These are phyloP conservation scores for Macquaria ambigua DNA, from an alignment of 2,113 vertebrate species.

Conservation along the genomic window DNA sequence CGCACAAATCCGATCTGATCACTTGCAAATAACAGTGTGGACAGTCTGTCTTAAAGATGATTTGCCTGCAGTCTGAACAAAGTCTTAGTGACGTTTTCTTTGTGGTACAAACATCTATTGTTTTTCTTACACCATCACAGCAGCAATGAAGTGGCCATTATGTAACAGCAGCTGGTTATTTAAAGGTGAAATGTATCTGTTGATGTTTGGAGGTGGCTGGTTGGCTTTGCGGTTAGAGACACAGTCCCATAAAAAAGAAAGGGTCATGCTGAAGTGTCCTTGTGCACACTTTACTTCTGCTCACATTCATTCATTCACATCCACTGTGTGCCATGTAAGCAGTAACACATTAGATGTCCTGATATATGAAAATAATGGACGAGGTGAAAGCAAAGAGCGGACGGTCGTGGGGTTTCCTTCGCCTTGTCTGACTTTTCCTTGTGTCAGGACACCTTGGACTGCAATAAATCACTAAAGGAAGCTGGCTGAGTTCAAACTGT, in stretches of 20 bases:
- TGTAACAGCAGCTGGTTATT: neutral
- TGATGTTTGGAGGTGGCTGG: too few relatives aligned
- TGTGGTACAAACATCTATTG: neutral
- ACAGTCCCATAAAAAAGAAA: neutral
- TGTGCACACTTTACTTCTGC: neutral
- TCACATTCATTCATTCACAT: too few relatives aligned
- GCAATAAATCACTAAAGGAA: neutral
- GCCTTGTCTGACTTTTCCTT: neutral
- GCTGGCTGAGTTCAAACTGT: neutral
- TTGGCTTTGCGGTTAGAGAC: neutral
- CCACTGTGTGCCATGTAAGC: neutral
- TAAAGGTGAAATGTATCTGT: neutral
- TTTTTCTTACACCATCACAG: neutral
- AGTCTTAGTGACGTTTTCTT: neutral
- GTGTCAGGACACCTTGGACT: neutral
- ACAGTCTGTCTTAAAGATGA: too few relatives aligned
- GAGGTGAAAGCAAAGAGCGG: neutral
- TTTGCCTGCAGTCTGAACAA: too few relatives aligned
- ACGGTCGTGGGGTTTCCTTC: neutral
- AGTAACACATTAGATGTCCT: neutral
- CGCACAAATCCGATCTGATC: too few relatives aligned
- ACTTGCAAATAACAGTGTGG: too few relatives aligned
- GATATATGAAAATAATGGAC: neutral
- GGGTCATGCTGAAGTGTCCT: neutral
- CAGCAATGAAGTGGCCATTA: neutral